Conservation (phyloP, 2,797 vertebrate species). For the Etheostoma nigrum region DNA sequence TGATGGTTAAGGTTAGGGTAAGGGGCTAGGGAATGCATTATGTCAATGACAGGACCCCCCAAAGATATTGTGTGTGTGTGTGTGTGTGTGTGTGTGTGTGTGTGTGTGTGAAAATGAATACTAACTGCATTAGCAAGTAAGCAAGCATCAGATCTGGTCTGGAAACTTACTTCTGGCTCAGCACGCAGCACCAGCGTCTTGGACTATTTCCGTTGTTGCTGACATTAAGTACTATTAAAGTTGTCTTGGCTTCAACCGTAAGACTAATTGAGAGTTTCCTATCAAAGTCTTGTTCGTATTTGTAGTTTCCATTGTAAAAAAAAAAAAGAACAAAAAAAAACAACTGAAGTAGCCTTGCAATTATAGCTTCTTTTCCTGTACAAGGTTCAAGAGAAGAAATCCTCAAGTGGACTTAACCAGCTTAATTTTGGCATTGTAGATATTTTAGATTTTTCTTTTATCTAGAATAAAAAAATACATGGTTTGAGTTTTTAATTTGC, state of each 20-base stretch:
- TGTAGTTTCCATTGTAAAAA: constrained; percentile 80
- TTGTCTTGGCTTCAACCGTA: constrained; percentile 60
- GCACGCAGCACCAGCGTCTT: constrained; percentile 18
- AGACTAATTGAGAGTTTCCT: constrained; percentile 78
- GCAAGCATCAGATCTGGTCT: constrained; percentile 51
- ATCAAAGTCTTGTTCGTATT: constrained; percentile 75
- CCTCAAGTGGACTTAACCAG: constrained; percentile 48
- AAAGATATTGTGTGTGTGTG: no score
- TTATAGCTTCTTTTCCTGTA: constrained; percentile 63
- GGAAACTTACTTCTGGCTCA: constrained; percentile 52
- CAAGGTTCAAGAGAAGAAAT: constrained; percentile 41
- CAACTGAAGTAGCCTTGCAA: constrained; percentile 60
- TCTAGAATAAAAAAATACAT: constrained; percentile 30
- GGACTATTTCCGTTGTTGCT: constrained; percentile 68
- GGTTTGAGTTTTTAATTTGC: constrained; percentile 13
- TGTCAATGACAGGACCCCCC: no score
- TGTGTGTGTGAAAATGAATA: constrained; percentile 67
- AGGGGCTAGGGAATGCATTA: no score
- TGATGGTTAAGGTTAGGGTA: no score
- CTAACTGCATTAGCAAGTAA: constrained; percentile 68
- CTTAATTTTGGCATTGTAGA: constrained; percentile 23
- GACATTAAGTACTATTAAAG: constrained; percentile 76
- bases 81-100: constrained; percentile 12
- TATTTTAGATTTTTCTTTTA: constrained; percentile 38
- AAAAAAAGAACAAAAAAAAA: constrained; percentile 4